Conservation (phyloP, 1,140 invertebrate species). For the Pomacea maculata region DNA sequence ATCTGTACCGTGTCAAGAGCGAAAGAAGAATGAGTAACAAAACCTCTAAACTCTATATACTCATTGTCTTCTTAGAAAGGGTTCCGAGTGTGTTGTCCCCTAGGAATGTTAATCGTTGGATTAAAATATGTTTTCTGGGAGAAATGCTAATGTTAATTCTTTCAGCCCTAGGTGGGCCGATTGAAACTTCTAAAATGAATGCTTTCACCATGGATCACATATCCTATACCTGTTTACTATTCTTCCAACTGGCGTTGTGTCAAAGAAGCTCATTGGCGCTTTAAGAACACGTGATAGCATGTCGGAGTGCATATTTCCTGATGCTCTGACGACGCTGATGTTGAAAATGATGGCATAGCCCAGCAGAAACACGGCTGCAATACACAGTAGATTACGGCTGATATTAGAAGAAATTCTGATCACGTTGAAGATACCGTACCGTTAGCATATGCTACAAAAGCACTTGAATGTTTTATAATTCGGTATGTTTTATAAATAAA, state of each 20-base stretch:
- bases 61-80: too few relatives aligned
- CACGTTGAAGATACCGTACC: not conserved
- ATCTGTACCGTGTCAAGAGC: too few relatives aligned
- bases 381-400: not conserved
- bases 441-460: not conserved
- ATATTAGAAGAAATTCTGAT: not conserved
- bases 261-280: conserved; percentile 71
- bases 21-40: too few relatives aligned
- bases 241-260: conserved; percentile 72
- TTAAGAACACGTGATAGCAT: conserved; percentile 67
- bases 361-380: conserved; percentile 78
- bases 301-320: conserved; percentile 48
- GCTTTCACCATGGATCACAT: too few relatives aligned
- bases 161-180: too few relatives aligned
- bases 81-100: too few relatives aligned
- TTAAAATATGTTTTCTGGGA: too few relatives aligned
- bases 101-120: too few relatives aligned
- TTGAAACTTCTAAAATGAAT: too few relatives aligned
- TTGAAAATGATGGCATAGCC: conserved; percentile 32
- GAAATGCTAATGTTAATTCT: too few relatives aligned
- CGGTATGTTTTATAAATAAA: not conserved
- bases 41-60: too few relatives aligned
- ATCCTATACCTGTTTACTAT: conserved; percentile 69
- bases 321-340: conserved; percentile 48
- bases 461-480: not conserved